A percentile compares a stretch with the other conserved stretches of the same genome.
phyloP scores from a whole-genome alignment of 2,888 invertebrate species.

The Drosophila koepferae region DNA sequence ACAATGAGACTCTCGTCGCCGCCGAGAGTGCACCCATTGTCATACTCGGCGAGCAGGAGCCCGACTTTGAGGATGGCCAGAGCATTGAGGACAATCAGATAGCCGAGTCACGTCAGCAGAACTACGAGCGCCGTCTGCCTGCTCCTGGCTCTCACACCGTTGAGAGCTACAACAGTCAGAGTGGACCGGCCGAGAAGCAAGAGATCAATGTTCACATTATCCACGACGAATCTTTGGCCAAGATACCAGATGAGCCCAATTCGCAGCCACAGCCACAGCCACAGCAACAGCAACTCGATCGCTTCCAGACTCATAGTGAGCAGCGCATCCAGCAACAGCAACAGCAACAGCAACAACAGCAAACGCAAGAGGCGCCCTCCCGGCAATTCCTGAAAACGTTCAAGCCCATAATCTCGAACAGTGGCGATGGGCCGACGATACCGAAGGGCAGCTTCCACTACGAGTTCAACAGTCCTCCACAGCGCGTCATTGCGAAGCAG shows the following conservation, averaged over 20 bases:
- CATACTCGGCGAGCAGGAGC: conserved; percentile 86
- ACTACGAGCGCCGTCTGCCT: conserved; percentile 62
- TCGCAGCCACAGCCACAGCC: conserved; percentile 34
- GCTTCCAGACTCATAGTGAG: too few relatives aligned
- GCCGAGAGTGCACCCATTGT: conserved; percentile 85
- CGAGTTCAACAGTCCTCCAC: conserved; percentile 55
- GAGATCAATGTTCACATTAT: conserved; percentile 82
- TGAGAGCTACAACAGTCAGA: conserved; percentile 55
- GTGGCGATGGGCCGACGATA: conserved; percentile 54
- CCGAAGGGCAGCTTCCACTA: conserved; percentile 77
- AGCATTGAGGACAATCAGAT: conserved; percentile 85
- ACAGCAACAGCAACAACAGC: conserved; percentile 34
- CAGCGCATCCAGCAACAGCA: conserved; percentile 46
- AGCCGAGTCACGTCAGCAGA: conserved; percentile 82
- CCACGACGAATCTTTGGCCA: conserved; percentile 56
- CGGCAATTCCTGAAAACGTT: conserved; percentile 83
- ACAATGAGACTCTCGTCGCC: conserved; percentile 67
- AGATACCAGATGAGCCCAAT: conserved; percentile 30
- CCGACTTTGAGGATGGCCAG: conserved; percentile 81
- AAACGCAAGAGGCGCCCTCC: conserved; percentile 80
- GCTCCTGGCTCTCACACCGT: conserved; percentile 27
- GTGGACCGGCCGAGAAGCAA: conserved; percentile 65
- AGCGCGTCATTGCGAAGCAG: conserved; percentile 20
- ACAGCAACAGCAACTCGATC: conserved; percentile 53
- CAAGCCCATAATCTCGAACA: conserved; percentile 67